Evolutionary conservation across 2,888 invertebrate genomes (phyloP).

Genomic region (Idaea straminata): DNA sequence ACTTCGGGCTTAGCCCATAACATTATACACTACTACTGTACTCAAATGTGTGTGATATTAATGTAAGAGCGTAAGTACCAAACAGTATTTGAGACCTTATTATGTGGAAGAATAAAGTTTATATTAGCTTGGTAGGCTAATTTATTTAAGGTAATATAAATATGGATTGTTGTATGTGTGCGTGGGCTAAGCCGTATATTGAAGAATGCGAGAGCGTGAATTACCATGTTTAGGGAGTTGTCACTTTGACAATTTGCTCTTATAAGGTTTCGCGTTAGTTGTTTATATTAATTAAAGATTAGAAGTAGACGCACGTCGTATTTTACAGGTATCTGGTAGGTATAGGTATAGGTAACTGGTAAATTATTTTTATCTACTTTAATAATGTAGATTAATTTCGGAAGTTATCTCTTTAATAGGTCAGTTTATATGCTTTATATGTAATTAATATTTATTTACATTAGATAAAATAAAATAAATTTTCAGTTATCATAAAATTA

Average conservation of each 20-base stretch:
- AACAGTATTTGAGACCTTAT: conserved; percentile 37
- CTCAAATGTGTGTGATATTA: conserved; percentile 59
- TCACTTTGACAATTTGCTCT: conserved; percentile 73
- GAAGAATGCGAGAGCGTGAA: conserved; percentile 78
- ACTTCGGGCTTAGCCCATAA: background rate
- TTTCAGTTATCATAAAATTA: no score
- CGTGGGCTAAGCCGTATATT: conserved; percentile 67
- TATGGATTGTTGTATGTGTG: conserved; percentile 63
- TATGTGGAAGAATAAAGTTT: conserved; percentile 10
- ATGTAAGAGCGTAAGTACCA: conserved; percentile 37
- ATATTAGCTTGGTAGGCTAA: conserved; percentile 28
- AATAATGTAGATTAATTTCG: no score
- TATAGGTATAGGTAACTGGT: no score
- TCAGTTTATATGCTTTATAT: no score
- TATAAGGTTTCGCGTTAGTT: conserved; percentile 52
- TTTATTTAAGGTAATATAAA: conserved; percentile 60
- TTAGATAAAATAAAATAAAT: no score
- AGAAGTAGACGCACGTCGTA: conserved; percentile 10
- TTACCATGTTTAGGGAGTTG: conserved; percentile 76
- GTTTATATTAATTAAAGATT: conserved; percentile 41
- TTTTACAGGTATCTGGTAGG: no score
- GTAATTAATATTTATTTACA: no score
- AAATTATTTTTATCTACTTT: no score
- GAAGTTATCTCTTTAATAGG: no score
- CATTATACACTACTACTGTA: conserved; percentile 61